Conservation (phyloP, 2,888 invertebrate species). For the Silvanus unidentatus region DNA sequence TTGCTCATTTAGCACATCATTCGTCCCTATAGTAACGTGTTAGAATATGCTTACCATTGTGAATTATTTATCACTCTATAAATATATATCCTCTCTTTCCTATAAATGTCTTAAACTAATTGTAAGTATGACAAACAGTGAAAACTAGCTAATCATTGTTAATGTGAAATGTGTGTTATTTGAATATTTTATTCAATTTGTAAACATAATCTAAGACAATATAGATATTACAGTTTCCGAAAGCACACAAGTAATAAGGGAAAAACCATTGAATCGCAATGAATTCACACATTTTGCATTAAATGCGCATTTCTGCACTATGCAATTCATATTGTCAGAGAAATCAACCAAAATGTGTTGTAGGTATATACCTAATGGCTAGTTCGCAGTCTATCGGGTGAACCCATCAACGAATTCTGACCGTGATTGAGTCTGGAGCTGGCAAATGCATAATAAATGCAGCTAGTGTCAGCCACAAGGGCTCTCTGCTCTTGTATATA, state of each 20-base stretch:
- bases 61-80: conserved; percentile 24
- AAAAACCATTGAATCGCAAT: too few species aligned
- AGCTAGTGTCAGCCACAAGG: conserved; percentile 14
- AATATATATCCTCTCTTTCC: conserved; percentile 7
- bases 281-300: too few species aligned
- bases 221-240: too few species aligned
- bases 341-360: too few species aligned
- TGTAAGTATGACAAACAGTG: not conserved
- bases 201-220: too few species aligned
- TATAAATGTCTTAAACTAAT: not conserved
- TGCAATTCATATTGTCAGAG: too few species aligned
- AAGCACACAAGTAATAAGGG: too few species aligned
- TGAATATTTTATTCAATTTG: not conserved
- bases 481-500: conserved; percentile 10
- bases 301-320: too few species aligned
- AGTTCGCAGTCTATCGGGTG: conserved; percentile 23
- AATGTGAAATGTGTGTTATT: conserved; percentile 1
- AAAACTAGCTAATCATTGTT: not conserved
- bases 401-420: conserved; percentile 32
- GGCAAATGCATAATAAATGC: conserved; percentile 31
- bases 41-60: conserved; percentile 24
- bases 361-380: too few species aligned
- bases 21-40: conserved; percentile 29
- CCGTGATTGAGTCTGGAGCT: conserved; percentile 35
- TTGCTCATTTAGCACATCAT: conserved; percentile 41